A percentile compares a stretch with the other conserved stretches of the same genome.
These are phyloP conservation scores for Magallana angulata DNA, from an alignment of 1,140 invertebrate genomes.

Conservation along the genomic window DNA sequence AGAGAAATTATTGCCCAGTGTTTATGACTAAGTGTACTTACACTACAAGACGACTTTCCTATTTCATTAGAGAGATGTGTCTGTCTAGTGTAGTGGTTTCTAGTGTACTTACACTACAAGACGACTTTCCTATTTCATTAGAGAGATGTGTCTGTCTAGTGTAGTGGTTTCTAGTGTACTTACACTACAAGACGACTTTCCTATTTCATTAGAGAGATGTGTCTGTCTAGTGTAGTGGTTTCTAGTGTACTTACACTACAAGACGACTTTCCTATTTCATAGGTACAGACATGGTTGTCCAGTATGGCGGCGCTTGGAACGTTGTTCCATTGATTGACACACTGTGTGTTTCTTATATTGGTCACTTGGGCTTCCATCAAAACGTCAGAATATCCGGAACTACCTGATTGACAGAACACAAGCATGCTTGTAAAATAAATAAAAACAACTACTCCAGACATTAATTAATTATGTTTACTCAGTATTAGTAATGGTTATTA, in stretches of 20 bases:
- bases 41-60: conserved; percentile 56
- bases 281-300: conserved; percentile 60
- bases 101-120: conserved; percentile 60
- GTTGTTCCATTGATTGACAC: conserved; percentile 48
- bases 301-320: conserved; percentile 50
- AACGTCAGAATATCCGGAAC: conserved; percentile 8
- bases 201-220: conserved; percentile 56
- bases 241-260: conserved; percentile 58
- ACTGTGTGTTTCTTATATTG: conserved; percentile 58
- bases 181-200: conserved; percentile 59
- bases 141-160: conserved; percentile 58
- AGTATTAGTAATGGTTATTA: no score
- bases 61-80: conserved; percentile 58
- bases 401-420: neutral
- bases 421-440: no score
- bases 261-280: conserved; percentile 37
- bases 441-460: no score
- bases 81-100: conserved; percentile 36
- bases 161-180: conserved; percentile 43
- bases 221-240: conserved; percentile 44
- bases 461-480: no score
- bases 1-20: no score
- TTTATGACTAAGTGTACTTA: no score
- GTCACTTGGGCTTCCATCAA: conserved; percentile 56
- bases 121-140: conserved; percentile 36